phyloP scores from a whole-genome alignment of 2,113 vertebrate species.

The Tyrannus savana region DNA sequence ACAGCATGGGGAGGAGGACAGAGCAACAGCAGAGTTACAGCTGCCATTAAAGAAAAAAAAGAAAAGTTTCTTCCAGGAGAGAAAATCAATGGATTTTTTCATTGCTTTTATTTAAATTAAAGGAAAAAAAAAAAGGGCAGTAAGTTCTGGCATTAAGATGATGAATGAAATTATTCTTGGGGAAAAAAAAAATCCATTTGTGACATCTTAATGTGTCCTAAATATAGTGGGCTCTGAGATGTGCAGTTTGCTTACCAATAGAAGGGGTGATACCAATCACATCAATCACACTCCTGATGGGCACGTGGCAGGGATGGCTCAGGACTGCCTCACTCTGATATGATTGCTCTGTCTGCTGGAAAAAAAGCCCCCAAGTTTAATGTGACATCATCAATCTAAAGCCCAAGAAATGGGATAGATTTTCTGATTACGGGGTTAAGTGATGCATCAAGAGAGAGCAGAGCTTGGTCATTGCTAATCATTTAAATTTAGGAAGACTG shows the following conservation, averaged over 20 bases:
- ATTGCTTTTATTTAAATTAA: slow-evolving; percentile 1
- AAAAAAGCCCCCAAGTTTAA: slow-evolving; percentile 16
- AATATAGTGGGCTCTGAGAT: slow-evolving; percentile 35
- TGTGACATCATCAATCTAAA: slow-evolving; percentile 76
- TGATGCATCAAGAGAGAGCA: slow-evolving; percentile 65
- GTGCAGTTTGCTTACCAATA: neutral
- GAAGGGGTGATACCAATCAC: slow-evolving; percentile 33
- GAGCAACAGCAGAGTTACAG: neutral
- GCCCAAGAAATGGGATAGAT: slow-evolving; percentile 66
- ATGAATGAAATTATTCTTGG: slow-evolving; percentile 11
- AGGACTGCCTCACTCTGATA: slow-evolving; percentile 1
- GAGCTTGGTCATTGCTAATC: slow-evolving; percentile 69
- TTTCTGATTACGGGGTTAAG: slow-evolving; percentile 74
- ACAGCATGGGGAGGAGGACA: neutral
- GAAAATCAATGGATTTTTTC: neutral
- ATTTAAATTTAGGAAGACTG: slow-evolving; percentile 74
- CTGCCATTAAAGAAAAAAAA: neutral
- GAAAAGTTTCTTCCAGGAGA: neutral
- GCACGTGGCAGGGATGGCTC: slow-evolving; percentile 9
- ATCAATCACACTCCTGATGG: slow-evolving; percentile 35
- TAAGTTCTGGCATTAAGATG: neutral
- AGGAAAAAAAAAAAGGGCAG: neutral
- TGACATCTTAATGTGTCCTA: slow-evolving; percentile 66
- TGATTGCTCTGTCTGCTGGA: slow-evolving; percentile 40
- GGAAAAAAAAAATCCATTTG: slow-evolving; percentile 34